phyloP scores from a whole-genome alignment of 2,797 vertebrate genomes.

The Pangasius larnaudii region DNA sequence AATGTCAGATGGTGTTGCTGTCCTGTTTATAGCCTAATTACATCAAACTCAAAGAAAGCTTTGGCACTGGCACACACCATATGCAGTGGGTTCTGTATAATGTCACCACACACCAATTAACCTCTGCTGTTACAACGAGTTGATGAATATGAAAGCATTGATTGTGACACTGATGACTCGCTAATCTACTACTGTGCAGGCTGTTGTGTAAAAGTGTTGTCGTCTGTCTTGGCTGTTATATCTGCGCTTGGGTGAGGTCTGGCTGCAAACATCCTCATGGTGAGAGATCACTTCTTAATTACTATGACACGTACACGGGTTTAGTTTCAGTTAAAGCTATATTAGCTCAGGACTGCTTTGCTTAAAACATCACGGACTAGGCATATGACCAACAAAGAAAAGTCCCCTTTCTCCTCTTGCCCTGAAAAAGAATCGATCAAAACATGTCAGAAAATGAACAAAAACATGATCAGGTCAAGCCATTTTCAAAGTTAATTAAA shows the following conservation, averaged over 20 bases:
- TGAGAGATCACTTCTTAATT: slow-evolving; percentile 41
- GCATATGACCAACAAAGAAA: slow-evolving; percentile 8
- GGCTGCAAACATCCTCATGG: slow-evolving; percentile 17
- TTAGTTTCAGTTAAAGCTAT: slow-evolving; percentile 29
- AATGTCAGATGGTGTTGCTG: slow-evolving; percentile 46
- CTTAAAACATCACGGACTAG: slow-evolving; percentile 28
- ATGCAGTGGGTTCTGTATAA: slow-evolving; percentile 30
- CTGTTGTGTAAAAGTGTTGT: slow-evolving; percentile 20
- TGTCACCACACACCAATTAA: slow-evolving; percentile 44
- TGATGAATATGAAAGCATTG: slow-evolving; percentile 42
- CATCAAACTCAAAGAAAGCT: slow-evolving; percentile 39
- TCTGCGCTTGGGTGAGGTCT: slow-evolving; percentile 20
- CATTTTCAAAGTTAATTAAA: slow-evolving; percentile 58
- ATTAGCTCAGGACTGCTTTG: slow-evolving; percentile 23
- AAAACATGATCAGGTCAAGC: slow-evolving; percentile 47
- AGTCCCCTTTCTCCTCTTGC: slow-evolving; percentile 22
- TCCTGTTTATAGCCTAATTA: slow-evolving; percentile 46
- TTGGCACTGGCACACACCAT: slow-evolving; percentile 36
- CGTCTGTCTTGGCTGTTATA: slow-evolving; percentile 17
- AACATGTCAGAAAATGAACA: slow-evolving; percentile 43
- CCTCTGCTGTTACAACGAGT: slow-evolving; percentile 44
- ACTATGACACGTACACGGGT: slow-evolving; percentile 15
- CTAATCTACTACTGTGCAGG: slow-evolving; percentile 27
- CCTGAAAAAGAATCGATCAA: slow-evolving; percentile 34
- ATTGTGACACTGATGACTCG: slow-evolving; percentile 43